Evolutionary conservation across 2,797 vertebrate genomes (phyloP), one percentile per base, ranked within the genome.

Genomic region (Rachycentron canadum): DNA sequence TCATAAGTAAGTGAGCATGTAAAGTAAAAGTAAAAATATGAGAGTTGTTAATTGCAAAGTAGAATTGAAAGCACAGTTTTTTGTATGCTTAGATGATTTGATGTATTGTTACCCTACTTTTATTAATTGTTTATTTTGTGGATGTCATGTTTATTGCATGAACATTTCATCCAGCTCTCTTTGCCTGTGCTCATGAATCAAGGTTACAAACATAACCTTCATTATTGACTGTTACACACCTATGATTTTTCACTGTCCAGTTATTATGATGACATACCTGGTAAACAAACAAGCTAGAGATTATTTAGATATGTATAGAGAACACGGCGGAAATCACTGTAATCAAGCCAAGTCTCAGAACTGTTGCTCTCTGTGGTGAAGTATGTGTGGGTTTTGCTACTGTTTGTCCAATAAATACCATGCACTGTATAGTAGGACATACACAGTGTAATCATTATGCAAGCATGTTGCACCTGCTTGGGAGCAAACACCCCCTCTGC

Each of bases 401-500:
- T 79, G 58, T 21, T 41, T 62, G 75, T 62, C 63, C 47, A 76
- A 25, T 81, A 73, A 78, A 83, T 75, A 28, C 41, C 10, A n/a
- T 52, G 23, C 36, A 68, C 13, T 41, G 30, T 56, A 68, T 47
- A 77, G 21, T 70, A 21, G 38, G 30, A 73, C 58, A 55, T 72
- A 43, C 47, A 69, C 71, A 79, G 30, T 62, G 21, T 45, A 73
- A 74, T 79, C 64, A 76, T 49, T 72, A 41, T 14, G 52, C 50
- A 56, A 30, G 30, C 82, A 83, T 2, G 9, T 21, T 85, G 88
- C 89, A 90, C 82, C 85, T 90, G 88, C 76, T 86, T 57, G 49
- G 49, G 69, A 78, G 55, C 81, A 83, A 87, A 82, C 74, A 49
- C 30, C 67, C 41, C 23, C 58, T 28, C 53, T 62, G 32, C 76